Evolutionary conservation across 2,888 invertebrate genomes (phyloP), one percentile per base, ranked within the genome.

Genomic region (Caenorhabditis sinica): DNA sequence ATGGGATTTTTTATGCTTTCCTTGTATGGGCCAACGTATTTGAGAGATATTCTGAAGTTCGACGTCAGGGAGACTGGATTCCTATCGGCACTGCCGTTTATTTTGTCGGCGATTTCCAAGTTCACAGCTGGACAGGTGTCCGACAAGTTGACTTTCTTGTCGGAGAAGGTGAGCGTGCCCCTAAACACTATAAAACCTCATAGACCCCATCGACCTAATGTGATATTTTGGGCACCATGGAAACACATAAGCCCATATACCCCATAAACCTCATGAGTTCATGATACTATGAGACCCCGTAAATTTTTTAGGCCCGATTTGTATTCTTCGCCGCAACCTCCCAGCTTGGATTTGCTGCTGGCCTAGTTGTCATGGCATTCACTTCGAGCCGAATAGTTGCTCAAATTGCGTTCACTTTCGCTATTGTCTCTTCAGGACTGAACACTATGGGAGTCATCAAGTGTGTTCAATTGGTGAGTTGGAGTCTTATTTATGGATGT

Each of bases 261-360:
- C n/a, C n/a, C n/a, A n/a, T n/a, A n/a, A n/a, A n/a, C n/a, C n/a
- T n/a, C n/a, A n/a, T n/a, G n/a, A n/a, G n/a, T n/a, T n/a, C n/a
- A n/a, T n/a, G n/a, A n/a, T n/a, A n/a, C n/a, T n/a, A n/a, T n/a
- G n/a, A n/a, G n/a, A n/a, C n/a, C n/a, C n/a, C n/a, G n/a, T n/a
- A 11, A 28, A n/a, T 30, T 33, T 71, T 61, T 65, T 51, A 86
- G 75, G 83, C 85, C 6, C 58, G 87, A 23, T 84, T 89, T 36
- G 82, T 90, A 11, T 76, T 88, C 17, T 89, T 89, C 83, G 88
- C 90, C 3, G 80, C 88, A 6, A 76, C 89, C 11, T 89, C 88
- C 0, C 90, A 90, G 60, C 83, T 85, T 23, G 77, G 86, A 17
- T 88, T 90, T 82, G 90, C 87, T 25, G 65, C 82, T 36, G 89